Evolutionary conservation across 2,797 vertebrate species (phyloP).

Genomic region (Tympanoctomys barrerae): DNA sequence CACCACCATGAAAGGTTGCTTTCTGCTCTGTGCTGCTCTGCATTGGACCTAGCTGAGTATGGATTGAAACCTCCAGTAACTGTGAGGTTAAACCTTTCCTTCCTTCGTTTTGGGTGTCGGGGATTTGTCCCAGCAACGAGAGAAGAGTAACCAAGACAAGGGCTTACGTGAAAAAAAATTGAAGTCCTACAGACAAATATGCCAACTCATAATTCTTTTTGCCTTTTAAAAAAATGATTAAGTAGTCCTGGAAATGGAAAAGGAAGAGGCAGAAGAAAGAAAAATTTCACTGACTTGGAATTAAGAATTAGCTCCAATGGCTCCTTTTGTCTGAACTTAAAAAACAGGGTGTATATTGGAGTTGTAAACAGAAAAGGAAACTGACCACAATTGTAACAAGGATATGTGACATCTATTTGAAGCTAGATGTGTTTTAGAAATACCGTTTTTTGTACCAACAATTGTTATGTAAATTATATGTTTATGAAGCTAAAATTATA

Average conservation of each 20-base stretch:
- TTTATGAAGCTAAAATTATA: neutral
- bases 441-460: neutral
- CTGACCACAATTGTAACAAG: neutral
- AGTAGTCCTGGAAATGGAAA: neutral
- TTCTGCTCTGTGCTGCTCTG: no score
- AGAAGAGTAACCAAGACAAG: no score
- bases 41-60: no score
- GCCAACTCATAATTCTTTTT: neutral
- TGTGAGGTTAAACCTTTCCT: no score
- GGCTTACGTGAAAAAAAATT: neutral
- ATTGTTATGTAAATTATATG: neutral
- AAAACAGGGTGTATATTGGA: neutral
- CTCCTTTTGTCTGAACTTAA: slow-evolving; percentile 32
- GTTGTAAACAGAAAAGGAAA: neutral
- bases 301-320: neutral
- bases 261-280: neutral
- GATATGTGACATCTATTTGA: neutral
- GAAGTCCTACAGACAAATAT: neutral
- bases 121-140: no score
- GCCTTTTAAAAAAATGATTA: neutral
- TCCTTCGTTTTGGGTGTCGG: no score
- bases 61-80: no score
- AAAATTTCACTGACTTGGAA: slow-evolving; percentile 2
- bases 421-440: neutral
- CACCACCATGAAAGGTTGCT: no score